A percentile compares a stretch with the other conserved stretches of the same genome.
These are phyloP conservation scores for Stenotaenia linearis DNA, from an alignment of 2,888 invertebrate species.

Conservation along the genomic window DNA sequence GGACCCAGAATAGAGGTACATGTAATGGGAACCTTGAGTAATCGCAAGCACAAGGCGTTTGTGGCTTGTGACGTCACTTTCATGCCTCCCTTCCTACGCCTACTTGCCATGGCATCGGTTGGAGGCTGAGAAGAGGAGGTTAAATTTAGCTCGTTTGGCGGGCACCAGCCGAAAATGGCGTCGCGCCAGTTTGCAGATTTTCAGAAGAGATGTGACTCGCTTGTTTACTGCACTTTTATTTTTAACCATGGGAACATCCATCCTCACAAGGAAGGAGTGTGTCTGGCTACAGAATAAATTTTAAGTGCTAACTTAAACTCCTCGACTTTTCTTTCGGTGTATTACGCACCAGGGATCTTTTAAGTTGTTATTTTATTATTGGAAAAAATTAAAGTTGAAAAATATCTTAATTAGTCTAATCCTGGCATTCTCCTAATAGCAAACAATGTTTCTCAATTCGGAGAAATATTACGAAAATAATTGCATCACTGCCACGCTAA, in stretches of 20 bases:
- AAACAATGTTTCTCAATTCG: too few species aligned
- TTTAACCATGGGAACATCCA: constrained; percentile 20
- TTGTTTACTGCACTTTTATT: constrained; percentile 6
- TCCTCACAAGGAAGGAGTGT: constrained; percentile 20
- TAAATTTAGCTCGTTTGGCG: constrained; percentile 24
- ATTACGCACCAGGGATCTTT: background rate
- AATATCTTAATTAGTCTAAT: too few species aligned
- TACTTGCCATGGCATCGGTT: background rate
- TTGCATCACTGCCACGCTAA: too few species aligned
- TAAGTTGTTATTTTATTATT: too few species aligned
- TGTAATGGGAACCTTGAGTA: constrained; percentile 26
- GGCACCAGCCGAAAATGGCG: constrained; percentile 19
- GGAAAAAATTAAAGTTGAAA: too few species aligned
- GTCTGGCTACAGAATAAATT: background rate
- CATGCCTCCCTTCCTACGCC: background rate
- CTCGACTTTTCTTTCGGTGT: background rate
- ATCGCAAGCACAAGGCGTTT: background rate
- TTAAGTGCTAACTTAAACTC: background rate
- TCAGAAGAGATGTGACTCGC: background rate
- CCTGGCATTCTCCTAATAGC: too few species aligned
- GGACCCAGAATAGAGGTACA: constrained; percentile 15
- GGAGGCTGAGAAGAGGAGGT: background rate
- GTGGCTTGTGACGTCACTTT: background rate
- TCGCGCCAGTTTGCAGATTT: background rate
- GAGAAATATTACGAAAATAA: too few species aligned